Evolutionary conservation across 2,888 invertebrate genomes (phyloP).

Genomic region (Lasioglossum lativentre): DNA sequence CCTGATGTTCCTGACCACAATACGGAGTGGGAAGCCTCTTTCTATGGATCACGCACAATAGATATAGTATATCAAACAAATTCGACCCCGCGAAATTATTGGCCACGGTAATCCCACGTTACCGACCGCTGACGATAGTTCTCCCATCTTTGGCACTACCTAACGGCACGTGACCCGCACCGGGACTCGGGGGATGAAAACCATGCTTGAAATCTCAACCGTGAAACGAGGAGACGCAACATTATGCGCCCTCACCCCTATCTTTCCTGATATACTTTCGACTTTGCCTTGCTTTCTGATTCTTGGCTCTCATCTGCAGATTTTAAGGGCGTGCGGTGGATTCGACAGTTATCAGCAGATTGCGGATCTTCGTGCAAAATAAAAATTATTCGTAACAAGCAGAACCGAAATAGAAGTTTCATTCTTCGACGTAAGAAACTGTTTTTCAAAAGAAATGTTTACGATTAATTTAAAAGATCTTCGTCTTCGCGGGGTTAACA

Average conservation of each 20-base stretch:
- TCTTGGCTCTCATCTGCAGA: background rate
- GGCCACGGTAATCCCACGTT: constrained; percentile 75
- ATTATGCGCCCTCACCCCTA: constrained; percentile 26
- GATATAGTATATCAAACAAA: constrained; percentile 81
- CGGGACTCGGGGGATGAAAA: constrained; percentile 50
- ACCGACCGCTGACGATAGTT: constrained; percentile 72
- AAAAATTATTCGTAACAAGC: too few relatives aligned
- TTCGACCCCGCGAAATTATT: constrained; percentile 77
- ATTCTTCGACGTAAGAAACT: background rate
- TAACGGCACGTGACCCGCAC: constrained; percentile 65
- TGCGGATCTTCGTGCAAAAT: too few relatives aligned
- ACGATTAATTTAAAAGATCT: background rate
- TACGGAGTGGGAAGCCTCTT: constrained; percentile 74
- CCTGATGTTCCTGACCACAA: constrained; percentile 68
- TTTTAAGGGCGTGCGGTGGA: too few relatives aligned
- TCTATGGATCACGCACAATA: constrained; percentile 76
- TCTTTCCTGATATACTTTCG: constrained; percentile 52
- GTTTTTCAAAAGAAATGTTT: background rate
- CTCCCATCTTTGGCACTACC: constrained; percentile 45
- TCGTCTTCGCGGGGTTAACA: too few relatives aligned
- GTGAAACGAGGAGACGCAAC: constrained; percentile 61
- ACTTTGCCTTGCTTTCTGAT: background rate
- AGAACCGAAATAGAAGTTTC: too few relatives aligned
- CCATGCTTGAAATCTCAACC: constrained; percentile 63
- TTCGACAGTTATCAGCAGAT: too few relatives aligned